These are phyloP conservation scores for Arnoldichthys spilopterus DNA, from an alignment of 2,797 vertebrate species.

Conservation along the genomic window DNA sequence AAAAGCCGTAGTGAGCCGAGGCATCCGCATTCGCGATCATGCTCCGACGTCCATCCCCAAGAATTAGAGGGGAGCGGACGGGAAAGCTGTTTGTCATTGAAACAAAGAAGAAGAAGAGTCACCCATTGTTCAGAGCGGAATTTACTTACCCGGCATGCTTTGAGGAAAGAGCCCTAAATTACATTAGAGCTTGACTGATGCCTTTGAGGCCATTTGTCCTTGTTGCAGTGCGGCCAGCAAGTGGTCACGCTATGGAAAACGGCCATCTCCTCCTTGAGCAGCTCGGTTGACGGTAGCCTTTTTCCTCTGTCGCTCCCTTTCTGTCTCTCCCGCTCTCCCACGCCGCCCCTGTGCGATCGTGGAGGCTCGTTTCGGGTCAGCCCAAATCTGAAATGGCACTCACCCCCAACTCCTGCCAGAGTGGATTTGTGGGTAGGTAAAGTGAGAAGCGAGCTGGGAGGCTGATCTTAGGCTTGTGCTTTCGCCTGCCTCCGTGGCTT, in stretches of 20 bases:
- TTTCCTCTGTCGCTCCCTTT: neutral
- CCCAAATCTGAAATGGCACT: constrained; percentile 59
- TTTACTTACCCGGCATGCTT: constrained; percentile 61
- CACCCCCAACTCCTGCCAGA: constrained; percentile 59
- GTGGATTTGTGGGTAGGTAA: constrained; percentile 44
- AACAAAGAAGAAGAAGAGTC: constrained; percentile 61
- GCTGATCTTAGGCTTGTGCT: constrained; percentile 39
- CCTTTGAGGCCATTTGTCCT: constrained; percentile 54
- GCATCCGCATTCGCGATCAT: constrained; percentile 72
- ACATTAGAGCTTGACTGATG: constrained; percentile 60
- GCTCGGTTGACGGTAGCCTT: neutral
- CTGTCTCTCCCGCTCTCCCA: constrained; percentile 7
- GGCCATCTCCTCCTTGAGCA: neutral
- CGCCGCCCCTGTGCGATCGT: neutral
- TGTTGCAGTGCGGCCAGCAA: constrained; percentile 40
- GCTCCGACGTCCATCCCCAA: constrained; percentile 66
- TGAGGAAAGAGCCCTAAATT: constrained; percentile 57
- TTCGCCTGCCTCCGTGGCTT: constrained; percentile 36
- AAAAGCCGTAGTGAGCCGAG: constrained; percentile 73
- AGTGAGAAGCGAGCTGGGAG: constrained; percentile 14
- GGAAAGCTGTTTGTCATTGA: constrained; percentile 67
- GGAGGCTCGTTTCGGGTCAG: constrained; percentile 45
- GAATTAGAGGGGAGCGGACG: constrained; percentile 68
- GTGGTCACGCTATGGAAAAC: constrained; percentile 17
- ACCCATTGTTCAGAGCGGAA: constrained; percentile 67